Evolutionary conservation across 2,888 invertebrate genomes (phyloP), one percentile per base, ranked within the genome.

Genomic region (Plagodis pulveraria): DNA sequence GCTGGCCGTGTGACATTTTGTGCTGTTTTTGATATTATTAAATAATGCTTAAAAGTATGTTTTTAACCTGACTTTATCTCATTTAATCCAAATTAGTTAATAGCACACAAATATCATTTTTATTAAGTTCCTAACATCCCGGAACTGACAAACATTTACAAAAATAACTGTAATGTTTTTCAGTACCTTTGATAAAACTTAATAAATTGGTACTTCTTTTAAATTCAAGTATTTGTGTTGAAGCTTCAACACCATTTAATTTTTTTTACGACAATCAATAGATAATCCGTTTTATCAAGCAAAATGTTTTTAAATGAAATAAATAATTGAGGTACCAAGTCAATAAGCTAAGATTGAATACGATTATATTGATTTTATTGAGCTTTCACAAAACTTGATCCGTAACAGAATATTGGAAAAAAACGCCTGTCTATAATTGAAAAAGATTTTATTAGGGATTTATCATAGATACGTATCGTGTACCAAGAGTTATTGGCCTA

Each of bases 361-460:
- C 6, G 6, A 50, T 50, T 50, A 50, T 35, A 71, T 70, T 78
- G 36, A 36, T n/a, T n/a, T n/a, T 73, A 75, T 73, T 69, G 65
- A 73, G 70, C 74, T 74, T 81, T 81, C 75, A 78, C 78, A 74
- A 79, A 79, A 73, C 67, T 70, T 76, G 78, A 80, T 81, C 81
- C 78, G 70, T 80, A 78, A 70, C 63, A 69, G 69, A 72, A 78
- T 70, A 70, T 74, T 73, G 51, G 74, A 73, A 70, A 78, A 78
- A 77, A 75, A 73, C 74, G 75, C 78, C 77, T 79, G 74, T 71
- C 74, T 79, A 73, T 81, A 82, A 81, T 81, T 81, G 65, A 67
- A 74, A 73, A 78, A 77, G 72, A 76, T 72, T 76, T 76, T 75
- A 76, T 78, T 74, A 65, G 50, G 59, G 71, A 64, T 10, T 8